These are phyloP conservation scores for Daubentonia madagascariensis DNA, from an alignment of 2,113 vertebrate species.

Conservation along the genomic window DNA sequence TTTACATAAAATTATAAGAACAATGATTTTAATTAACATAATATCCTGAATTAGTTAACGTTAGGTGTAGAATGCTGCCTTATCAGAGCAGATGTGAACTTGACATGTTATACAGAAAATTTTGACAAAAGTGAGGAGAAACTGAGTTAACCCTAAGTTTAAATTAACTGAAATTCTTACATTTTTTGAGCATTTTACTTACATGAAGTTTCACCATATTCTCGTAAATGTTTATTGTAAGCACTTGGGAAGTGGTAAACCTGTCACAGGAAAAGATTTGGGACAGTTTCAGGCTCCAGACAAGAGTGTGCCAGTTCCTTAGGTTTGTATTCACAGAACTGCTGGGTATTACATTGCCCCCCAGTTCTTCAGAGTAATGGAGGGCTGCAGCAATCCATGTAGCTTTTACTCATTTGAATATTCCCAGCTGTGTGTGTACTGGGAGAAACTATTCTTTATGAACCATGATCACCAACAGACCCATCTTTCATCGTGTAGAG, in stretches of 20 bases:
- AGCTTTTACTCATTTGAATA: not conserved
- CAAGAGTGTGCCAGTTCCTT: not conserved
- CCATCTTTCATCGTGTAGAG: not conserved
- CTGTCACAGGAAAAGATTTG: not conserved
- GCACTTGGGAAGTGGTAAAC: not conserved
- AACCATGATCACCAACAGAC: not conserved
- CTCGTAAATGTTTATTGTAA: not conserved
- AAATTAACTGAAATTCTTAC: not conserved
- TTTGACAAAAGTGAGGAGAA: not conserved
- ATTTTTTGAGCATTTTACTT: not conserved
- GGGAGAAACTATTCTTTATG: fast-evolving
- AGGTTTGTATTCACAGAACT: not conserved
- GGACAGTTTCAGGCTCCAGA: not conserved
- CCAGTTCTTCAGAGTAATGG: not conserved
- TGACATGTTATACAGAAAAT: not conserved
- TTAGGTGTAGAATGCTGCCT: not conserved
- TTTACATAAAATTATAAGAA: not conserved
- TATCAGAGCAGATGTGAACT: not conserved
- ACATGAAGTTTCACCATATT: not conserved
- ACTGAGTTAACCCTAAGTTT: not conserved
- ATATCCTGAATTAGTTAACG: not conserved
- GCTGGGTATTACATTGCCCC: not conserved
- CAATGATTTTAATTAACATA: not conserved
- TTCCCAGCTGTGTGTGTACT: not conserved
- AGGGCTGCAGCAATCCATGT: not conserved